phyloP scores from a whole-genome alignment of 2,113 vertebrate genomes.

The Chloropsis cyanopogon region DNA sequence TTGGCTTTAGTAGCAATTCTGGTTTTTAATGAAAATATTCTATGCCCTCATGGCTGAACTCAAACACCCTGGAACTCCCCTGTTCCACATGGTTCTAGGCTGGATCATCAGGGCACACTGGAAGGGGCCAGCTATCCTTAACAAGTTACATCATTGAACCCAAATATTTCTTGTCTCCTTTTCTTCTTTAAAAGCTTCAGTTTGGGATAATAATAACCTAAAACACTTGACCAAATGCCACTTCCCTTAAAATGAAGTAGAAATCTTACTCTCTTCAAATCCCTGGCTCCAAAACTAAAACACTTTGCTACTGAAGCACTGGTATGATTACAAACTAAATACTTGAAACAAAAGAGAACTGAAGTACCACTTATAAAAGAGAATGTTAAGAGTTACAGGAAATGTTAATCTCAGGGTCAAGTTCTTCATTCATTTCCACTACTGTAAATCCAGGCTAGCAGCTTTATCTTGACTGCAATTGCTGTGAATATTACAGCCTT shows the following conservation, averaged over 20 bases:
- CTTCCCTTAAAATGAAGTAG: background rate
- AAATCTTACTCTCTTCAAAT: background rate
- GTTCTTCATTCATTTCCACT: background rate
- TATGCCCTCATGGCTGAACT: background rate
- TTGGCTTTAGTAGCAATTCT: background rate
- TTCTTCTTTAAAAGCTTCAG: background rate
- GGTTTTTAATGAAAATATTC: background rate
- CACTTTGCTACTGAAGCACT: background rate
- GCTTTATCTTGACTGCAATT: background rate
- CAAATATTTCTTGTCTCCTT: background rate
- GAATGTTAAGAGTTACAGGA: background rate
- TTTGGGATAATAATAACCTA: background rate
- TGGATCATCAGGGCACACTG: background rate
- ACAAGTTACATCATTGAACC: background rate
- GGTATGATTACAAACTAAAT: background rate
- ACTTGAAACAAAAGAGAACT: background rate
- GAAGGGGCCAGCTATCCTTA: background rate
- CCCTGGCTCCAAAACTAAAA: background rate
- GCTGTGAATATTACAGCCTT: background rate
- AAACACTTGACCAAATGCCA: background rate
- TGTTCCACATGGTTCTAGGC: fast-evolving
- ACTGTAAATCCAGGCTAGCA: background rate
- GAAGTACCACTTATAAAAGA: background rate
- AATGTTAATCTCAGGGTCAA: background rate
- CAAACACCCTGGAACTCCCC: background rate